Percentiles rank a stretch among this genome's conserved stretches.
Conservation (phyloP, 2,888 invertebrate genomes). For the Eueremaeus valkanovi region DNA sequence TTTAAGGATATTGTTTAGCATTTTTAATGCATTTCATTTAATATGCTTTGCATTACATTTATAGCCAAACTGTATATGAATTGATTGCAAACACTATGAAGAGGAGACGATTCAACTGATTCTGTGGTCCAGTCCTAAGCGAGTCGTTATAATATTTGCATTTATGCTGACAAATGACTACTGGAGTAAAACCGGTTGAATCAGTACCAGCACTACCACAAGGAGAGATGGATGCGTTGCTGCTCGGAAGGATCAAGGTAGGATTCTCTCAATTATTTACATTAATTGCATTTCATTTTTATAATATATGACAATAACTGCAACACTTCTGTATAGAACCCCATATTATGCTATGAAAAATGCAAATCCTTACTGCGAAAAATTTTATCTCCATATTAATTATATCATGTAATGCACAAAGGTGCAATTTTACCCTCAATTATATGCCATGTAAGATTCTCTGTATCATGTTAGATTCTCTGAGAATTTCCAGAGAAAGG, state of each 20-base stretch:
- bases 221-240: constrained; percentile 33
- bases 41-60: too few relatives aligned
- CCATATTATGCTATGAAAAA: neutral
- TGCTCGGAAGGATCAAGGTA: constrained; percentile 21
- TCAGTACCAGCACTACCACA: constrained; percentile 11
- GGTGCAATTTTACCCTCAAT: too few relatives aligned
- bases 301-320: too few relatives aligned
- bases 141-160: neutral
- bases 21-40: too few relatives aligned
- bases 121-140: neutral
- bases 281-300: neutral
- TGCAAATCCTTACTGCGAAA: neutral
- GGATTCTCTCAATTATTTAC: too few relatives aligned
- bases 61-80: too few relatives aligned
- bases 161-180: constrained; percentile 23
- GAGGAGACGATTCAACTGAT: neutral
- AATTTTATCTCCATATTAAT: too few relatives aligned
- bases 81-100: neutral
- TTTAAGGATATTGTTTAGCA: too few relatives aligned
- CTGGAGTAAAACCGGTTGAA: constrained; percentile 20
- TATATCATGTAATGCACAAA: too few relatives aligned
- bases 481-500: too few relatives aligned
- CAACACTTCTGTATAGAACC: neutral
- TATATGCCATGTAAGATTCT: too few relatives aligned
- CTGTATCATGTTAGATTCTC: too few relatives aligned